Conservation (phyloP, 1,140 invertebrate genomes). For the Platyscapa corneri region DNA sequence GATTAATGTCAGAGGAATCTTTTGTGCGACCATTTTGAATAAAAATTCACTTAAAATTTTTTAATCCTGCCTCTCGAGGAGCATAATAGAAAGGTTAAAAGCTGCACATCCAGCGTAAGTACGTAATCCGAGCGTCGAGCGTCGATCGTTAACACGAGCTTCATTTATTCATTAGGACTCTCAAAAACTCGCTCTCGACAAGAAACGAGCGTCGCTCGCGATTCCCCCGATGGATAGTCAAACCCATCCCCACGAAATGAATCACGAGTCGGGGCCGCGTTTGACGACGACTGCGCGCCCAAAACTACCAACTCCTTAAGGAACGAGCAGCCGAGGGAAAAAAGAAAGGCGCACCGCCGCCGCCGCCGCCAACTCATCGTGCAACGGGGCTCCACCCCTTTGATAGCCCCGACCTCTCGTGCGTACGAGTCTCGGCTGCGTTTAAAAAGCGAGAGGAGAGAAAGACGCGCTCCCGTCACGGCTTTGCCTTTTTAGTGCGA, state of each 20-base stretch:
- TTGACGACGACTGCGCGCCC: background rate
- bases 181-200: background rate
- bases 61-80: too few species aligned
- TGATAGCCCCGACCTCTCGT: background rate
- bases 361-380: background rate
- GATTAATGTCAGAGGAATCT: too few species aligned
- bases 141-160: background rate
- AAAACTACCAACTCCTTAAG: conserved; percentile 23
- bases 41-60: too few species aligned
- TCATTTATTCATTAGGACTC: background rate
- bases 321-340: background rate
- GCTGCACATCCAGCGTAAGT: background rate
- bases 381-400: conserved; percentile 32
- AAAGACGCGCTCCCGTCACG: background rate
- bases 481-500: conserved; percentile 2
- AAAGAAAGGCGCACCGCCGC: conserved; percentile 15
- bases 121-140: background rate
- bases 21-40: too few species aligned
- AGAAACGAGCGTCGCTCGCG: background rate
- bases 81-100: too few species aligned
- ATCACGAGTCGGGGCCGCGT: background rate
- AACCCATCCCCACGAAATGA: background rate
- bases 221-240: conserved; percentile 13
- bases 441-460: background rate
- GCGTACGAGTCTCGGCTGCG: background rate